A percentile compares a stretch with the other conserved stretches of the same genome.
Evolutionary conservation across 2,797 vertebrate species (phyloP).

Genomic region (Trachops cirrhosus): DNA sequence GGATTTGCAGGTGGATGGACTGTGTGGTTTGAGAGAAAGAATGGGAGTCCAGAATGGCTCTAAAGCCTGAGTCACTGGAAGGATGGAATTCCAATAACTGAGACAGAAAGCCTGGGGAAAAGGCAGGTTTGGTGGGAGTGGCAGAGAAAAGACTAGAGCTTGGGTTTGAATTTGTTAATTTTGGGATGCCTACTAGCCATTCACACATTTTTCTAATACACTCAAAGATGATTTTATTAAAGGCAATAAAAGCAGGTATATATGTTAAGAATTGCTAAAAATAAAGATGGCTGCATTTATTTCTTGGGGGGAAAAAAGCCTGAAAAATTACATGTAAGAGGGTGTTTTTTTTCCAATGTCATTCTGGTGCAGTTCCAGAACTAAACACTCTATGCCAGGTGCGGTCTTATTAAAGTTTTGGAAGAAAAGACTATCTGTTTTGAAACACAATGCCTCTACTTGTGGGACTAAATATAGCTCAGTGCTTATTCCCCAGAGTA

Average conservation of each 20-base stretch:
- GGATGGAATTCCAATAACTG: background rate
- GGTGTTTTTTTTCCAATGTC: background rate
- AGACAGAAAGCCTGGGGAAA: background rate
- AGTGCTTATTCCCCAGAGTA: background rate
- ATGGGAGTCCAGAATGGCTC: background rate
- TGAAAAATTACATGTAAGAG: conserved; percentile 10
- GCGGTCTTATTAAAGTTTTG: conserved; percentile 60
- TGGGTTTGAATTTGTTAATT: background rate
- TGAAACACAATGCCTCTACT: conserved; percentile 63
- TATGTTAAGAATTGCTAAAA: background rate
- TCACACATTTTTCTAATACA: background rate
- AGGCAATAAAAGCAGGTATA: background rate
- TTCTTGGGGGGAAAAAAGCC: background rate
- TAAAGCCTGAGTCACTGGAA: background rate
- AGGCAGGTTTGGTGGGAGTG: background rate
- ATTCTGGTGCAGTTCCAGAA: conserved; percentile 43
- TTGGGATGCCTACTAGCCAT: background rate
- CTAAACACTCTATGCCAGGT: conserved; percentile 52
- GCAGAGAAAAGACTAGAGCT: background rate
- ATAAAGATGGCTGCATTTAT: background rate
- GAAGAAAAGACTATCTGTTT: conserved; percentile 73
- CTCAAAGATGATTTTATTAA: background rate
- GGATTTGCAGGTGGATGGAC: background rate
- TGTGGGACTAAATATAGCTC: conserved; percentile 56
- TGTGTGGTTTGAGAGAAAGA: background rate